Percentiles rank a stretch among this genome's conserved stretches.
Conservation (phyloP, 2,113 vertebrate species). For the Solea senegalensis region DNA sequence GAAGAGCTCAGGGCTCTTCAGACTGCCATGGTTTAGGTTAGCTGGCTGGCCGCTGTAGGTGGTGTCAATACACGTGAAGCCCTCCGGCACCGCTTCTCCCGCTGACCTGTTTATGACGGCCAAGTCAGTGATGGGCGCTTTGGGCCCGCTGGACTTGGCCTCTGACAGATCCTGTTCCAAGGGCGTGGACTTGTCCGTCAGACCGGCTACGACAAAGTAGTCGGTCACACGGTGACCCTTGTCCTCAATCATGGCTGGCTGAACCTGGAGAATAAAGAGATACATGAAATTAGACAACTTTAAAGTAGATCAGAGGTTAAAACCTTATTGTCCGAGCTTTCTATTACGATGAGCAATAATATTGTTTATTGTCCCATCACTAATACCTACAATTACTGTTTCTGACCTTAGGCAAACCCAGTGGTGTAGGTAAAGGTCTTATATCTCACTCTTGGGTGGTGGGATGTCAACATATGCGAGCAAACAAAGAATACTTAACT, state of each 20-base stretch:
- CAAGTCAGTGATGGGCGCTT: constrained; percentile 94
- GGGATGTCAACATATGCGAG: constrained; percentile 31
- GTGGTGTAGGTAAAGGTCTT: constrained; percentile 3
- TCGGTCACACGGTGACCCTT: constrained; percentile 96
- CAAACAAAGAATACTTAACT: constrained; percentile 56
- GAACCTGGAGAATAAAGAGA: constrained; percentile 66
- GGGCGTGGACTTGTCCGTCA: constrained; percentile 91
- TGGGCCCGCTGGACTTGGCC: constrained; percentile 90
- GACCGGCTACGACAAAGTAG: constrained; percentile 98
- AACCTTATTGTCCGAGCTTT: too few species aligned
- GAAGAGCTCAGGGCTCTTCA: constrained; percentile 97
- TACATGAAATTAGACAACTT: not conserved
- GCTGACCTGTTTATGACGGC: constrained; percentile 94
- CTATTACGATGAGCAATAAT: too few species aligned
- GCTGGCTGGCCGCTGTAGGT: constrained; percentile 92
- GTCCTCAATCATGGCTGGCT: constrained; percentile 93
- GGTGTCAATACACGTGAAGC: constrained; percentile 93
- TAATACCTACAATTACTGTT: not conserved
- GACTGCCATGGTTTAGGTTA: constrained; percentile 96
- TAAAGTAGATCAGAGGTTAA: too few species aligned
- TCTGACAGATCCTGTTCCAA: constrained; percentile 94
- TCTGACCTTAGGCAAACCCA: not conserved
- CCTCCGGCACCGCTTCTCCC: constrained; percentile 94
- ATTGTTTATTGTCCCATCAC: not conserved
- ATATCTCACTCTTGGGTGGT: constrained; percentile 18